Percentiles rank a stretch among this genome's conserved stretches.
Evolutionary conservation across 2,113 vertebrate species (phyloP).

Genomic region (Struthio camelus): DNA sequence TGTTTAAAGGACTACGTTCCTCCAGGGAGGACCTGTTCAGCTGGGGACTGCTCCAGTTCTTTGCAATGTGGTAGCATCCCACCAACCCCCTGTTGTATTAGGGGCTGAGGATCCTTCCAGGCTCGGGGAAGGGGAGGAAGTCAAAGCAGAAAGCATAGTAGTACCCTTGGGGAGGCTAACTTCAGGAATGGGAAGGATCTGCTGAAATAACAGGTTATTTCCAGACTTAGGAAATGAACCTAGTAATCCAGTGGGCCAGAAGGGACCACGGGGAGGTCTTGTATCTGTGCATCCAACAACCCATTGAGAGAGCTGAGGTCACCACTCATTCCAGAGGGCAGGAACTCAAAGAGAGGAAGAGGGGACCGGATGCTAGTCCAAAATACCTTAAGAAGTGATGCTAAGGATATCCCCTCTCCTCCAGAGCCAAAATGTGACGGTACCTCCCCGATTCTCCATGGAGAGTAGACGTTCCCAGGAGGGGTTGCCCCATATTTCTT

Average conservation of each 20-base stretch:
- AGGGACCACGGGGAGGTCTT: background rate
- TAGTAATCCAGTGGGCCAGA: background rate
- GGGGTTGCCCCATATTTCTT: background rate
- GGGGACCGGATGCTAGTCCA: constrained; percentile 49
- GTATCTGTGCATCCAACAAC: background rate
- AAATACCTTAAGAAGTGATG: constrained; percentile 58
- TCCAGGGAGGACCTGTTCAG: background rate
- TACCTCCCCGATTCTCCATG: background rate
- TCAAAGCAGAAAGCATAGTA: background rate
- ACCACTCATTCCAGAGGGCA: constrained; percentile 25
- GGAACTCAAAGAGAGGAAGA: constrained; percentile 64
- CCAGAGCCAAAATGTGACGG: constrained; percentile 52
- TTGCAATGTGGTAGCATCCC: background rate
- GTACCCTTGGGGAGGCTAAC: background rate
- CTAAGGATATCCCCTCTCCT: constrained; percentile 71
- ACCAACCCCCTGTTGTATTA: background rate
- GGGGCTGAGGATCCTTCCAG: background rate
- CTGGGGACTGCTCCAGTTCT: background rate
- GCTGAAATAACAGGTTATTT: constrained; percentile 54
- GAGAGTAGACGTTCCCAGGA: background rate
- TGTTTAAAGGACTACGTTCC: background rate
- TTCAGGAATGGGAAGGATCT: background rate
- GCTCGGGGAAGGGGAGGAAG: background rate
- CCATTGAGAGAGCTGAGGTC: constrained; percentile 20
- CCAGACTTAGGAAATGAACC: constrained; percentile 50